Evolutionary conservation across 92 coral and sea anemone genomes (phyloP), one percentile per base, ranked within the genome.

Genomic region (Actinernus sp.): DNA sequence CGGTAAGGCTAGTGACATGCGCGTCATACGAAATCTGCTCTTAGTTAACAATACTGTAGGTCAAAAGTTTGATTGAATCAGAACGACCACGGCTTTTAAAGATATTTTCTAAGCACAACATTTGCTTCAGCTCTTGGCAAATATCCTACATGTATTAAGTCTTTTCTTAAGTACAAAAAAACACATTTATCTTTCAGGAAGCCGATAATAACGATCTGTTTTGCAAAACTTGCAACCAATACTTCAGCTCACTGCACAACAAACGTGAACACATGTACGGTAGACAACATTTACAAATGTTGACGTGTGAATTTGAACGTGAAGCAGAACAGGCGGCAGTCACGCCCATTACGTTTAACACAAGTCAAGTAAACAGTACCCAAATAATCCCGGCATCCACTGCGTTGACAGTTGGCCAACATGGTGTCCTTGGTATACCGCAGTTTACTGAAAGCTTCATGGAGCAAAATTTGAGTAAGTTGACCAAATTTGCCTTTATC

Each of bases 171-270:
- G n/a, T n/a, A n/a, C n/a, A n/a, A n/a, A n/a, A n/a, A n/a, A n/a
- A n/a, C n/a, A n/a, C n/a, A n/a, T n/a, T n/a, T n/a, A n/a, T n/a
- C n/a, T 51, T 8, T 22, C 53, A 92, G 98, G 92, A 69, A 26
- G 83, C 87, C 45, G 88, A 85, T 21, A 33, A 81, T 18, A 78
- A 66, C 45, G 96, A 75, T 13, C 65, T 92, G 29, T 92, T 65
- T 71, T 92, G 98, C 73, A 82, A 82, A 47, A 76, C 89, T 6
- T 92, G 98, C 46, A 83, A 85, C 68, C 98, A 92, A 62, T 86
- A 80, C 80, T 92, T 92, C 73, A 92, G 98, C 64, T 92, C 98
- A 0, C 65, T 59, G 13, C 98, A 92, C 70, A 92, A 92, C 85
- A 92, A 85, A 59, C 79, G 74, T 31, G 98, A 92, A 68, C 98